These are phyloP conservation scores for Isurus oxyrinchus DNA, from an alignment of 2,113 vertebrate genomes.

Conservation along the genomic window DNA sequence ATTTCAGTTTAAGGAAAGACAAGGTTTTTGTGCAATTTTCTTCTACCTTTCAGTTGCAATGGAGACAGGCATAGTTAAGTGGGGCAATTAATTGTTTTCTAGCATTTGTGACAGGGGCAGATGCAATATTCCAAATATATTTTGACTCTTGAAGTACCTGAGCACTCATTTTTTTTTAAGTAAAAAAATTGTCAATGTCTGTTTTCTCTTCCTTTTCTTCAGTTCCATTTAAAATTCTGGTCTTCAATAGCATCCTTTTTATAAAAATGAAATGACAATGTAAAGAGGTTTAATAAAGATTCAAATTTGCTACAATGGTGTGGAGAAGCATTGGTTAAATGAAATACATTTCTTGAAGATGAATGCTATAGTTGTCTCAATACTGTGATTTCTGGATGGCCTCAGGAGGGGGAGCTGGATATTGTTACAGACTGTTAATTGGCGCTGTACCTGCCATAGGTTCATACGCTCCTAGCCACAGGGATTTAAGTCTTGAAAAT, in stretches of 20 bases:
- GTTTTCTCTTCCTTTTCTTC: neutral
- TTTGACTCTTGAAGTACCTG: neutral
- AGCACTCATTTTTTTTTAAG: neutral
- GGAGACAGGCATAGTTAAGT: neutral
- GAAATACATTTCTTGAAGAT: neutral
- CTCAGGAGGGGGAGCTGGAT: constrained; percentile 73
- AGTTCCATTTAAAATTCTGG: neutral
- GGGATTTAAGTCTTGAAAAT: constrained; percentile 66
- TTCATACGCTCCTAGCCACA: constrained; percentile 72
- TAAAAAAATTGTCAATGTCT: neutral
- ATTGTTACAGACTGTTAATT: constrained; percentile 80
- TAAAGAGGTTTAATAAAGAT: neutral
- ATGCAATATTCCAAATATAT: neutral
- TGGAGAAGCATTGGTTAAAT: neutral
- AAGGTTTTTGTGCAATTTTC: constrained; percentile 6
- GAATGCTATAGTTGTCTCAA: constrained; percentile 13
- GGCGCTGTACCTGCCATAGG: constrained; percentile 74
- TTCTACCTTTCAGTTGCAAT: neutral
- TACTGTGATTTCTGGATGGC: constrained; percentile 53
- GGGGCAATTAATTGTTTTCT: neutral
- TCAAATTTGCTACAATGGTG: neutral
- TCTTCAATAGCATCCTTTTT: neutral
- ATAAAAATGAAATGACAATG: neutral
- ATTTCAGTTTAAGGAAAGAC: neutral
- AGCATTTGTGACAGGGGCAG: neutral